Conservation (phyloP, 2,113 vertebrate genomes). For the Indri indri region DNA sequence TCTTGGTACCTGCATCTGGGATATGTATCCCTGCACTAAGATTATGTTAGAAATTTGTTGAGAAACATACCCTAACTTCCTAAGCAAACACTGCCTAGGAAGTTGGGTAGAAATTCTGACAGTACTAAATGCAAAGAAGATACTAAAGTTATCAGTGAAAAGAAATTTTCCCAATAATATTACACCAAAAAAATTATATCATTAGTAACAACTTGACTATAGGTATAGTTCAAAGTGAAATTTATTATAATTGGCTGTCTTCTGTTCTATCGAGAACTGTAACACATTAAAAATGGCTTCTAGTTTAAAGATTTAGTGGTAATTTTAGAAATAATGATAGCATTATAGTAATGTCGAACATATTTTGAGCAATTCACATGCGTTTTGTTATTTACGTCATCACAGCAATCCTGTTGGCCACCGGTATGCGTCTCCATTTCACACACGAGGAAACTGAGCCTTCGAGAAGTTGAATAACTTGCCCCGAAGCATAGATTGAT, state of each 20-base stretch:
- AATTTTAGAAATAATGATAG: neutral
- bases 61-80: neutral
- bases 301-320: neutral
- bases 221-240: neutral
- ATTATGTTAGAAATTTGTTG: slow-evolving; percentile 13
- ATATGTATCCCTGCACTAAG: neutral
- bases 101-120: slow-evolving; percentile 6
- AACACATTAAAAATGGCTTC: neutral
- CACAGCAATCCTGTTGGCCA: neutral
- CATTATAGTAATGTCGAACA: neutral
- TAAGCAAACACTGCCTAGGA: neutral
- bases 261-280: neutral
- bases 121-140: neutral
- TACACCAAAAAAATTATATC: neutral
- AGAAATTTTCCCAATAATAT: neutral
- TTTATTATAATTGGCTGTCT: neutral
- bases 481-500: neutral
- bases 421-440: neutral
- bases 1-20: neutral
- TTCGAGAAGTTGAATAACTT: neutral
- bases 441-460: neutral
- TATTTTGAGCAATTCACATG: neutral
- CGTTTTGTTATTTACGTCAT: neutral
- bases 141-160: neutral
- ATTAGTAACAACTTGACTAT: neutral